Evolutionary conservation across 23 tunicate genomes (phyloP).

Genomic region (Styela clava): DNA sequence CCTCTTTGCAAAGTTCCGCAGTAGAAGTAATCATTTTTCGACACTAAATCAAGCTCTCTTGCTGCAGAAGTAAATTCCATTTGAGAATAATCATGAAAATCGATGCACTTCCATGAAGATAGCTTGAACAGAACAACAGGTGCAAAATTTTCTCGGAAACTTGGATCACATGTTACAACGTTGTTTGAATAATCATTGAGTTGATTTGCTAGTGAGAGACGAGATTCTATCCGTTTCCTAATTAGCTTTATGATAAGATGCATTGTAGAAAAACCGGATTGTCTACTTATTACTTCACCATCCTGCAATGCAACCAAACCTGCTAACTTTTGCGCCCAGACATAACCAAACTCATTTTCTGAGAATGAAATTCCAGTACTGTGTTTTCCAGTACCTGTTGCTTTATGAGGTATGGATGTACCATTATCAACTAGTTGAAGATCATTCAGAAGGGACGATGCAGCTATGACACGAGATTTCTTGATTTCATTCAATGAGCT

Average conservation of each 20-base stretch:
- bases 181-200: slow-evolving; percentile 30
- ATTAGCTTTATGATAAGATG: slow-evolving; percentile 13
- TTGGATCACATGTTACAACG: neutral
- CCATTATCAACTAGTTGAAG: slow-evolving; percentile 2
- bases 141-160: slow-evolving; percentile 10
- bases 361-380: neutral
- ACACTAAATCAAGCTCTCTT: slow-evolving; percentile 31
- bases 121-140: slow-evolving; percentile 16
- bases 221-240: slow-evolving; percentile 18
- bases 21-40: slow-evolving; percentile 13
- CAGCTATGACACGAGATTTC: neutral
- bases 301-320: slow-evolving; percentile 21
- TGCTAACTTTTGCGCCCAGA: slow-evolving; percentile 29
- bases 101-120: slow-evolving; percentile 25
- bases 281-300: slow-evolving; percentile 8
- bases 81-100: slow-evolving; percentile 16
- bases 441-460: slow-evolving; percentile 32
- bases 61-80: slow-evolving; percentile 2
- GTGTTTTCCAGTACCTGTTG: neutral
- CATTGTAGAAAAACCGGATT: slow-evolving; percentile 38
- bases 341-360: slow-evolving; percentile 1
- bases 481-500: neutral
- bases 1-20: slow-evolving; percentile 36
- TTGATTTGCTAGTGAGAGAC: slow-evolving; percentile 30
- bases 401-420: neutral